These are phyloP conservation scores for Stictonetta naevosa DNA, from an alignment of 2,113 vertebrate species.

Conservation along the genomic window DNA sequence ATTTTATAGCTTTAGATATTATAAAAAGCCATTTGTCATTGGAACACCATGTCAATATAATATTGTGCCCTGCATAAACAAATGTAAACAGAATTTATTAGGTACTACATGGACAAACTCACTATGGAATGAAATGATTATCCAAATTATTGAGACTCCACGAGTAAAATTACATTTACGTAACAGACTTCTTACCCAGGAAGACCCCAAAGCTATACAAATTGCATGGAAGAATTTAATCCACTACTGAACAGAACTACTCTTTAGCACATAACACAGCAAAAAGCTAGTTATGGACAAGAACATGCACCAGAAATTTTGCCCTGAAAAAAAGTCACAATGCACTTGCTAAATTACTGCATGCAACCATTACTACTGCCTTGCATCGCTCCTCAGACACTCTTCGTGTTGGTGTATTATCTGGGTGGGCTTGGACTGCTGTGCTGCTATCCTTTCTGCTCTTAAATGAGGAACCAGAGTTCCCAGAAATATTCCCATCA, in stretches of 20 bases:
- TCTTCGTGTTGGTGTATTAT: accelerated
- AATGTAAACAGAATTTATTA: neutral
- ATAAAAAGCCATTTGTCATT: neutral
- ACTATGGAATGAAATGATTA: neutral
- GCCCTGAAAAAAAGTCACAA: neutral
- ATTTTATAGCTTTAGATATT: neutral
- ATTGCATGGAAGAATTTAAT: neutral
- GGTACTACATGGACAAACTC: neutral
- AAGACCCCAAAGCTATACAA: neutral
- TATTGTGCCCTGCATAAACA: neutral
- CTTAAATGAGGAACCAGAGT: accelerated
- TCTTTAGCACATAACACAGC: neutral
- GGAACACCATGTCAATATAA: neutral
- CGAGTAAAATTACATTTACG: neutral
- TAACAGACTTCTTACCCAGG: neutral
- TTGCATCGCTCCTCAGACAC: neutral
- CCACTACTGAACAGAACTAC: neutral
- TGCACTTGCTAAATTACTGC: neutral
- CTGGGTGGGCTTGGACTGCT: neutral
- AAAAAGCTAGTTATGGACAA: neutral
- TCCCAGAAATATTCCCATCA: neutral
- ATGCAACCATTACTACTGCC: neutral
- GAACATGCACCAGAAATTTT: neutral
- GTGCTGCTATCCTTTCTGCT: neutral
- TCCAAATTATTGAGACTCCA: neutral